Percentiles rank a stretch among this genome's conserved stretches.
phyloP scores from a whole-genome alignment of 2,797 vertebrate genomes.

The Pristis pectinata region DNA sequence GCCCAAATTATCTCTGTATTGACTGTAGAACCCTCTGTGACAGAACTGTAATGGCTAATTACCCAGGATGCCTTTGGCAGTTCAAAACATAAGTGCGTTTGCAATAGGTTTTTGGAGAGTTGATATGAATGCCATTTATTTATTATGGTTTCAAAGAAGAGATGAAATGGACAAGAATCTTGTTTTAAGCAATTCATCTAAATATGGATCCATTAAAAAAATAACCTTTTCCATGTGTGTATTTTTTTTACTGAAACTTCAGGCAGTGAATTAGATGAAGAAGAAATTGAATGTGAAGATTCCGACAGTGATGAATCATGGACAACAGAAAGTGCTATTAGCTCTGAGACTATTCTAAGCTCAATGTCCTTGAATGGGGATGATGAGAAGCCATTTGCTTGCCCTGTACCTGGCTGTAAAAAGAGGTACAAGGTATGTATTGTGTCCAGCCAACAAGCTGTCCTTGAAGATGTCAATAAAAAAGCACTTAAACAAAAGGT shows the following conservation, averaged over 20 bases:
- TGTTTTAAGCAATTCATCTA: conserved; percentile 42
- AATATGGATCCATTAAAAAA: conserved; percentile 47
- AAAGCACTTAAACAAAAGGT: conserved; percentile 40
- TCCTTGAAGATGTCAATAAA: conserved; percentile 43
- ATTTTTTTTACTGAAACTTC: conserved; percentile 52
- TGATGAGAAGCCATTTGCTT: conserved; percentile 58
- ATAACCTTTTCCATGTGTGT: conserved; percentile 51
- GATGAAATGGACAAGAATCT: conserved; percentile 46
- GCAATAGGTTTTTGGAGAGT: conserved; percentile 46
- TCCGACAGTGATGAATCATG: conserved; percentile 61
- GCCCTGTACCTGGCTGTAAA: conserved; percentile 43
- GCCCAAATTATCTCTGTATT: conserved; percentile 99
- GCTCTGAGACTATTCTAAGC: conserved; percentile 54
- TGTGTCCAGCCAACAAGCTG: conserved; percentile 53
- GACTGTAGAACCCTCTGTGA: conserved; percentile 98
- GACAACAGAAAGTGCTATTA: conserved; percentile 65
- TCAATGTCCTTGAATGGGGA: conserved; percentile 49
- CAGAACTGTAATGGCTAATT: conserved; percentile 99
- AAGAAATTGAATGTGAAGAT: conserved; percentile 55
- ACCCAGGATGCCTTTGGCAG: conserved; percentile 98
- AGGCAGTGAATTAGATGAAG: conserved; percentile 54
- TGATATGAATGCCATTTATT: conserved; percentile 49
- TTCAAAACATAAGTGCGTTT: conserved; percentile 73
- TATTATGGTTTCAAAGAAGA: conserved; percentile 45
- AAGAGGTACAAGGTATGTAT: conserved; percentile 43